phyloP scores from a whole-genome alignment of 92 coral and sea anemone genomes.

The Palythoa caribaeorum region DNA sequence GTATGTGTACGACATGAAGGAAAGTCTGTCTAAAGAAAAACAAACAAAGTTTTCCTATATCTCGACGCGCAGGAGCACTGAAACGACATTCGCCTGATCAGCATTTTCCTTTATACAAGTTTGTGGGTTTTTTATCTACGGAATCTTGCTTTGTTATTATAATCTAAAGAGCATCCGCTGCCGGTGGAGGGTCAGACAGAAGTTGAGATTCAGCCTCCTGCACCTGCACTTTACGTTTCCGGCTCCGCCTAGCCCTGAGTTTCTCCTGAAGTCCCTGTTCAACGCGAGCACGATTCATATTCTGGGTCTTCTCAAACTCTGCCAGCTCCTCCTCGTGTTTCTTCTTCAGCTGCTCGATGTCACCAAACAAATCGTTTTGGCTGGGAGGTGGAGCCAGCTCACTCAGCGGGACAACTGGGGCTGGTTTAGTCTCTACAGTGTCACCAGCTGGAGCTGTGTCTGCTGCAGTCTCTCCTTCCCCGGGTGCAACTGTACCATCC shows the following conservation, averaged over 20 bases:
- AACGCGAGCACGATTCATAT: conserved; percentile 89
- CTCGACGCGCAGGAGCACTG: not conserved
- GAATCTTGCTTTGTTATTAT: not conserved
- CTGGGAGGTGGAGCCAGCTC: conserved; percentile 93
- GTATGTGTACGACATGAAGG: not conserved
- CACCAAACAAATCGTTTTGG: conserved; percentile 87
- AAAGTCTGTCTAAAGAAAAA: not conserved
- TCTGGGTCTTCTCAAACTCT: conserved; percentile 94
- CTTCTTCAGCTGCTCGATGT: conserved; percentile 91
- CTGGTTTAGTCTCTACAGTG: conserved; percentile 16
- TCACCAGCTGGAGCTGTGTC: conserved; percentile 44
- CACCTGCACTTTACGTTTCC: conserved; percentile 81
- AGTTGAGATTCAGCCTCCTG: conserved; percentile 77
- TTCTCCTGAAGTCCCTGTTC: conserved; percentile 96
- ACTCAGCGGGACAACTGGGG: conserved; percentile 73
- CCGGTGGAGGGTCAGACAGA: conserved; percentile 66
- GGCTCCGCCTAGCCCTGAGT: conserved; percentile 86
- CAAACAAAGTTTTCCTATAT: not conserved
- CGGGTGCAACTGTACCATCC: conserved; percentile 26
- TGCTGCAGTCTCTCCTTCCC: conserved; percentile 42
- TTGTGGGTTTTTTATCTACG: not conserved
- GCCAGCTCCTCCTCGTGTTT: conserved; percentile 96
- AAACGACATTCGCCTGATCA: not conserved
- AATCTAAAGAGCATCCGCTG: conserved; percentile 35
- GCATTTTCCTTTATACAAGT: not conserved